phyloP scores from a whole-genome alignment of 2,888 invertebrate genomes.

The Prosopocoilus inquinatus region DNA sequence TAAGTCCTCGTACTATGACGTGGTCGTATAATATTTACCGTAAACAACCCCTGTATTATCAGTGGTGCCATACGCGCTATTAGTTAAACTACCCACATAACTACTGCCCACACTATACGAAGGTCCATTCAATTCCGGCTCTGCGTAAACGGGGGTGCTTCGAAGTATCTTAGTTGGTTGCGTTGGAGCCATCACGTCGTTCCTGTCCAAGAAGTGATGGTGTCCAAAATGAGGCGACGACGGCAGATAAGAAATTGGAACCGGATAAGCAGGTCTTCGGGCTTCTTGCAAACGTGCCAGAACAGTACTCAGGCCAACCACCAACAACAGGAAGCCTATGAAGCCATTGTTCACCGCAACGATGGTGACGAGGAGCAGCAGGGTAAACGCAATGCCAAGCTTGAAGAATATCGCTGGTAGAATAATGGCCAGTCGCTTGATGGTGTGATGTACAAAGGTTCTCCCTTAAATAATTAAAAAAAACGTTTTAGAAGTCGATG shows the following conservation, averaged over 20 bases:
- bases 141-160: background rate
- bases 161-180: background rate
- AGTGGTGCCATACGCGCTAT: background rate
- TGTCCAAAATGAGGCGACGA: conserved; percentile 31
- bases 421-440: conserved; percentile 69
- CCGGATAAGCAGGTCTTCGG: conserved; percentile 40
- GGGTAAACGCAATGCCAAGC: conserved; percentile 71
- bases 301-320: conserved; percentile 48
- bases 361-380: conserved; percentile 67
- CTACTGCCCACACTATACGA: background rate
- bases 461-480: conserved; percentile 50
- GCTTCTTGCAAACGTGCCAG: conserved; percentile 45
- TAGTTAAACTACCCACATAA: background rate
- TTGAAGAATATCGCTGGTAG: conserved; percentile 75
- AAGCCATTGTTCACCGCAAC: conserved; percentile 75
- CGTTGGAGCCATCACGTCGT: conserved; percentile 12
- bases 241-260: conserved; percentile 48
- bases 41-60: background rate
- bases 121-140: too few relatives aligned
- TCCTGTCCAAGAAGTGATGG: conserved; percentile 26
- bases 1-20: too few relatives aligned
- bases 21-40: background rate
- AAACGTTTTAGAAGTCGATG: too few relatives aligned
- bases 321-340: conserved; percentile 61
- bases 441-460: conserved; percentile 70